Percentiles rank a stretch among this genome's conserved stretches.
phyloP scores from a whole-genome alignment of 2,888 invertebrate genomes.

The Schizotus pectinicornis region DNA sequence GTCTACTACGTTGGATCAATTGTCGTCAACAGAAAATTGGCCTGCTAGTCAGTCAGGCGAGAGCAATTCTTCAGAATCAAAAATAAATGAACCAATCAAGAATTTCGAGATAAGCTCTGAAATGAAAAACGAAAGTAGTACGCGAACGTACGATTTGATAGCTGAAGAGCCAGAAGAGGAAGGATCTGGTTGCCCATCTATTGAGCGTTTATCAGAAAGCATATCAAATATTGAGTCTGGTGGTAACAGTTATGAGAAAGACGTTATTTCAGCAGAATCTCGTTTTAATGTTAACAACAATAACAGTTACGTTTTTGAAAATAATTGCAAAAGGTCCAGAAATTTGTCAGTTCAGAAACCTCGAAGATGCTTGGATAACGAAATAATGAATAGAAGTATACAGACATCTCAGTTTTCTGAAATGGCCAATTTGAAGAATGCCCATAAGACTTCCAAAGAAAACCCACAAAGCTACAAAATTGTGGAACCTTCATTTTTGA shows the following conservation, averaged over 20 bases:
- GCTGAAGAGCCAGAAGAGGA: slow-evolving; percentile 64
- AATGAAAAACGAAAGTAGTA: slow-evolving; percentile 54
- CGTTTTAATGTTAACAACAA: slow-evolving; percentile 59
- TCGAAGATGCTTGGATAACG: slow-evolving; percentile 41
- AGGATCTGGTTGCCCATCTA: slow-evolving; percentile 61
- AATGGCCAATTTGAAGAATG: slow-evolving; percentile 49
- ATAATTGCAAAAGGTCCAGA: slow-evolving; percentile 31
- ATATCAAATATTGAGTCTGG: slow-evolving; percentile 55
- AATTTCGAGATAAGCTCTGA: slow-evolving; percentile 53
- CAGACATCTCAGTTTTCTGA: slow-evolving; percentile 69
- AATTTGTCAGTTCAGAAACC: neutral
- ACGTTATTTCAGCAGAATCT: slow-evolving; percentile 10
- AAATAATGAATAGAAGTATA: slow-evolving; percentile 74
- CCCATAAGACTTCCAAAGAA: slow-evolving; percentile 41
- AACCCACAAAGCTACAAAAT: slow-evolving; percentile 63
- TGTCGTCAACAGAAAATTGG: slow-evolving; percentile 78
- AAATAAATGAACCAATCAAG: slow-evolving; percentile 37
- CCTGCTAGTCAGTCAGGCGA: slow-evolving; percentile 68
- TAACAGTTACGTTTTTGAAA: slow-evolving; percentile 46
- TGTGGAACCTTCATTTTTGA: slow-evolving; percentile 73
- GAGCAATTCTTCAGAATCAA: slow-evolving; percentile 65
- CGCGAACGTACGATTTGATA: slow-evolving; percentile 60
- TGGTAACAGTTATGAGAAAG: slow-evolving; percentile 44
- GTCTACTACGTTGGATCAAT: slow-evolving; percentile 74
- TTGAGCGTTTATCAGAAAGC: slow-evolving; percentile 60